phyloP scores from a whole-genome alignment of 2,888 invertebrate species.

The Cataglyphis altisquamis region DNA sequence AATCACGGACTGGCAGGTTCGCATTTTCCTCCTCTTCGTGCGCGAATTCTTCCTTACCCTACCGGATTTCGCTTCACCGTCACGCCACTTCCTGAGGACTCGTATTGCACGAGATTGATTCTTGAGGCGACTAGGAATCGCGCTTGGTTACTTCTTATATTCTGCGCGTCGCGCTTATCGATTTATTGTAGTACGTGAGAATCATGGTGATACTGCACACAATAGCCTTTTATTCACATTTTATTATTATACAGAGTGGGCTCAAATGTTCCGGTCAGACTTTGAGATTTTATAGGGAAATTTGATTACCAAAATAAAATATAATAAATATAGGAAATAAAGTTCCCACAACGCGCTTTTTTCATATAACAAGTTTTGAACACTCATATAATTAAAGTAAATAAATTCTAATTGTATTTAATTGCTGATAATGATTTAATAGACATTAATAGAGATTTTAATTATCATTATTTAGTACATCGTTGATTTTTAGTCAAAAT shows the following conservation, averaged over 20 bases:
- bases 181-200: constrained; percentile 26
- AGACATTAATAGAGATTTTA: background rate
- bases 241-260: background rate
- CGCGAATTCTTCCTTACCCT: constrained; percentile 73
- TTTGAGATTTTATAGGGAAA: too few relatives aligned
- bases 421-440: background rate
- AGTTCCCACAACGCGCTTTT: background rate
- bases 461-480: background rate
- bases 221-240: background rate
- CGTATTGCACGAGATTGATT: constrained; percentile 71
- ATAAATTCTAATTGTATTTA: background rate
- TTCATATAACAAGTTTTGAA: background rate
- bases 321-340: background rate
- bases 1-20: constrained; percentile 75
- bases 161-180: constrained; percentile 3
- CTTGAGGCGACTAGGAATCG: constrained; percentile 60
- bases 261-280: too few relatives aligned
- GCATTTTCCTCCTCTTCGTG: constrained; percentile 58
- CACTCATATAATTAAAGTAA: background rate
- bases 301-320: too few relatives aligned
- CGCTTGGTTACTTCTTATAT: constrained; percentile 50
- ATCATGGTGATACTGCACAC: background rate
- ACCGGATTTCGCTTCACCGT: constrained; percentile 77
- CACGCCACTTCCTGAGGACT: constrained; percentile 81
- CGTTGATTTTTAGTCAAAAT: background rate